A percentile compares a stretch with the other conserved stretches of the same genome.
These are phyloP conservation scores for Periophthalmodon schlosseri DNA, from an alignment of 2,113 vertebrate genomes.

Conservation along the genomic window DNA sequence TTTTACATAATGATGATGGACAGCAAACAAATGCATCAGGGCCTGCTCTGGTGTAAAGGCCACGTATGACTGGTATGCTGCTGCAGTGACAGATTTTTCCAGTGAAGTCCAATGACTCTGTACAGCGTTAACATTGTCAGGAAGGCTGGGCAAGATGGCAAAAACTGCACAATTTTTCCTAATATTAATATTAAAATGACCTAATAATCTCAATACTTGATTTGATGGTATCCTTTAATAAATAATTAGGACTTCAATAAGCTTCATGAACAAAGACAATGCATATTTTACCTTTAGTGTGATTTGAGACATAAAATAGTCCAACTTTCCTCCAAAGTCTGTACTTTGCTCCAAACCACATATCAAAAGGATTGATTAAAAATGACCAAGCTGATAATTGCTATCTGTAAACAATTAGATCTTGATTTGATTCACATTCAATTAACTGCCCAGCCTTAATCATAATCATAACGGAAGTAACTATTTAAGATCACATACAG, in stretches of 20 bases:
- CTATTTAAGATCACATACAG: neutral
- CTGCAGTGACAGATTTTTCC: conserved; percentile 45
- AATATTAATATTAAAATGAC: no score
- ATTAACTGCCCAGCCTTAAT: neutral
- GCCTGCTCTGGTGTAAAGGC: conserved; percentile 63
- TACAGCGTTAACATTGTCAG: conserved; percentile 6
- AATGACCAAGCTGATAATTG: no score
- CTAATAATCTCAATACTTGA: no score
- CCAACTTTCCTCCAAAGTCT: neutral
- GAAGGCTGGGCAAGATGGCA: neutral
- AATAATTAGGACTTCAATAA: no score
- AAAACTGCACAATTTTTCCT: neutral
- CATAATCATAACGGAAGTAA: neutral
- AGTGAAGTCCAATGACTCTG: conserved; percentile 29
- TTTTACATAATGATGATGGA: conserved; percentile 43
- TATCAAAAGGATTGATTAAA: no score
- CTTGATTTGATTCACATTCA: neutral
- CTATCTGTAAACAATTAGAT: neutral
- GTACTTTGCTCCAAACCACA: neutral
- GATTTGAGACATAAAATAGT: neutral
- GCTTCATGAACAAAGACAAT: no score
- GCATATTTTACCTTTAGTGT: no score
- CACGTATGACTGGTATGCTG: conserved; percentile 74
- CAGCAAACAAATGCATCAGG: conserved; percentile 43
- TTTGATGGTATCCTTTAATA: no score